phyloP scores from a whole-genome alignment of 2,888 invertebrate genomes.

The Mactromeris polynyma region DNA sequence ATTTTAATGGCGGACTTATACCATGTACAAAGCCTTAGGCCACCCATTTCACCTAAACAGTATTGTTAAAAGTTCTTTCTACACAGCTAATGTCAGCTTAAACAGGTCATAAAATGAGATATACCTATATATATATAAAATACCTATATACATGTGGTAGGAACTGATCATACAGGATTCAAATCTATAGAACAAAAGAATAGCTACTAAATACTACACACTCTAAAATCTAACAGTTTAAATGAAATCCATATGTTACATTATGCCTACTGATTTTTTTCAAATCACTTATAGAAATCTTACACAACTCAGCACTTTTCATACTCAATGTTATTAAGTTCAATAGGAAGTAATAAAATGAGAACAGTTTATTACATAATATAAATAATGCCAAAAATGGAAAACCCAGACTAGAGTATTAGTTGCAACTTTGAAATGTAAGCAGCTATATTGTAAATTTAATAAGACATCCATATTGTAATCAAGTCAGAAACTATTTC shows the following conservation, averaged over 20 bases:
- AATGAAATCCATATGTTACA: slow-evolving; percentile 8
- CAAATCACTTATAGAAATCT: background rate
- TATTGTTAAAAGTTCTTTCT: background rate
- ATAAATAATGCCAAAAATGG: too few relatives aligned
- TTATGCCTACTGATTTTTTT: background rate
- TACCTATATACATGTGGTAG: slow-evolving; percentile 4
- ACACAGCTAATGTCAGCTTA: background rate
- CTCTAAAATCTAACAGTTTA: background rate
- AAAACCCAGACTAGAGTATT: too few relatives aligned
- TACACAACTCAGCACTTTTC: background rate
- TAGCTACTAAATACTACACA: background rate
- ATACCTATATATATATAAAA: background rate
- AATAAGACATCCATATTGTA: background rate
- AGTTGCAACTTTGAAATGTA: too few relatives aligned
- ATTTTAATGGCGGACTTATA: background rate
- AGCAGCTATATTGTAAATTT: background rate
- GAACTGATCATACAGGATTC: background rate
- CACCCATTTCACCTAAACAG: background rate
- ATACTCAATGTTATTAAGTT: too few relatives aligned
- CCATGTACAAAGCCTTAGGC: background rate
- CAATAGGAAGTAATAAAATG: too few relatives aligned
- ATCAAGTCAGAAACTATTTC: background rate
- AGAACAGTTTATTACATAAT: too few relatives aligned
- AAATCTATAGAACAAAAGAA: background rate
- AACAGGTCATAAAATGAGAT: background rate